These are phyloP conservation scores for Koerneria pararmatus DNA, from an alignment of 2,888 invertebrate genomes.

Conservation along the genomic window DNA sequence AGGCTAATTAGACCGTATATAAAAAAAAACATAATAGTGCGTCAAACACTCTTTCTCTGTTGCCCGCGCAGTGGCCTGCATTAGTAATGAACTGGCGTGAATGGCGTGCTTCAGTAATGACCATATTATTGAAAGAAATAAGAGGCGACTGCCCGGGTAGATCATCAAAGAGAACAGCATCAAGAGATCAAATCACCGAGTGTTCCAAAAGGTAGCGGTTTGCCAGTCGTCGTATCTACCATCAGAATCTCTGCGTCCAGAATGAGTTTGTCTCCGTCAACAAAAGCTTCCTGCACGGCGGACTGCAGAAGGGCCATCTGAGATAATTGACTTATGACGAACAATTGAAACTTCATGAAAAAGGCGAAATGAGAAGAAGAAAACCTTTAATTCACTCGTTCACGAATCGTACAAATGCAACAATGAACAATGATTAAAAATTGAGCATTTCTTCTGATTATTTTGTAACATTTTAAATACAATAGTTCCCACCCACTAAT, in stretches of 20 bases:
- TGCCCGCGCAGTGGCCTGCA: too few species aligned
- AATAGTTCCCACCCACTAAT: too few species aligned
- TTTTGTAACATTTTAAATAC: too few species aligned
- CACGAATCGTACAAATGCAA: not conserved
- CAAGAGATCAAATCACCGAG: conserved; percentile 81
- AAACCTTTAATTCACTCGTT: not conserved
- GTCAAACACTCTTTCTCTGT: too few species aligned
- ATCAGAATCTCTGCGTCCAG: conserved; percentile 86
- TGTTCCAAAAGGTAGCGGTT: conserved; percentile 85
- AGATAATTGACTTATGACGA: conserved; percentile 24
- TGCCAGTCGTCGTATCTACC: conserved; percentile 78
- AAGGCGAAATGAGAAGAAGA: not conserved
- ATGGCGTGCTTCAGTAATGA: too few species aligned
- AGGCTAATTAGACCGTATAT: too few species aligned
- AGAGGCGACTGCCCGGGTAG: too few species aligned
- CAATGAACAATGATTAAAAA: not conserved
- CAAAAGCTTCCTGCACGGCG: conserved; percentile 82
- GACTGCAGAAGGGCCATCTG: conserved; percentile 78
- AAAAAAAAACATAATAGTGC: too few species aligned
- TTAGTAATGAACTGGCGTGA: too few species aligned
- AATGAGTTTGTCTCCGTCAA: conserved; percentile 79
- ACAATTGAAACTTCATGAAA: not conserved
- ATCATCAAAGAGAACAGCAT: too few species aligned
- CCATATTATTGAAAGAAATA: too few species aligned
- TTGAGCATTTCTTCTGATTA: too few species aligned